Conservation (phyloP, 2,888 invertebrate species). For the Anarsia innoxiella region DNA sequence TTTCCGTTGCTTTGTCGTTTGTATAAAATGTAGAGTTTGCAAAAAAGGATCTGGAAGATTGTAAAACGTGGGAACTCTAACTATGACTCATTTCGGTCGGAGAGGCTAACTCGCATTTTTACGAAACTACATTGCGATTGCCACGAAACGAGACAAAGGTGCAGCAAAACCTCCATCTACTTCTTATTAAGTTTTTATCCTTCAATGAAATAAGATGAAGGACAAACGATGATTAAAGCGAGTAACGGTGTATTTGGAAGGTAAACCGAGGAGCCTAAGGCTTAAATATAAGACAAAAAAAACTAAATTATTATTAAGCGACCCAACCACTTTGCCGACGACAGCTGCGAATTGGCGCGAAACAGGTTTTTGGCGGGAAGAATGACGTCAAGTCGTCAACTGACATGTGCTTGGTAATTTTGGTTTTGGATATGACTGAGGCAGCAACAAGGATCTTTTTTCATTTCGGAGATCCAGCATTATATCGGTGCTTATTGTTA, state of each 20-base stretch:
- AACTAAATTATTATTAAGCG: conserved; percentile 40
- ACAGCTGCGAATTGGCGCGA: conserved; percentile 72
- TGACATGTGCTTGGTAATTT: conserved; percentile 56
- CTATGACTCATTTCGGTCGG: conserved; percentile 1
- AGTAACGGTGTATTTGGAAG: conserved; percentile 62
- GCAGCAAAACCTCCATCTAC: no score
- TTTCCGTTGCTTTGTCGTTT: no score
- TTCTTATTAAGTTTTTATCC: neutral
- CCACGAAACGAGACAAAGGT: no score
- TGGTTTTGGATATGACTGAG: conserved; percentile 32
- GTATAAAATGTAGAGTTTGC: neutral
- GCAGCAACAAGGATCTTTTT: conserved; percentile 50
- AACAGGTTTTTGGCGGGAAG: conserved; percentile 62
- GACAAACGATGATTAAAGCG: conserved; percentile 23
- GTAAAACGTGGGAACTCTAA: neutral
- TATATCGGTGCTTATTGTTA: conserved; percentile 46
- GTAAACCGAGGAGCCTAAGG: conserved; percentile 42
- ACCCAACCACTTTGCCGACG: conserved; percentile 50
- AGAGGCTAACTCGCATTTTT: conserved; percentile 16
- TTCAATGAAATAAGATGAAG: neutral
- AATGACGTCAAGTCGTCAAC: conserved; percentile 65
- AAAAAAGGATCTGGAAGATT: conserved; percentile 2
- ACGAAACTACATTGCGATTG: conserved; percentile 17
- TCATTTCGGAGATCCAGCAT: conserved; percentile 40
- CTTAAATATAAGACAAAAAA: conserved; percentile 39